phyloP scores from a whole-genome alignment of 2,797 vertebrate species.

The Alcedo quadribrachys region DNA sequence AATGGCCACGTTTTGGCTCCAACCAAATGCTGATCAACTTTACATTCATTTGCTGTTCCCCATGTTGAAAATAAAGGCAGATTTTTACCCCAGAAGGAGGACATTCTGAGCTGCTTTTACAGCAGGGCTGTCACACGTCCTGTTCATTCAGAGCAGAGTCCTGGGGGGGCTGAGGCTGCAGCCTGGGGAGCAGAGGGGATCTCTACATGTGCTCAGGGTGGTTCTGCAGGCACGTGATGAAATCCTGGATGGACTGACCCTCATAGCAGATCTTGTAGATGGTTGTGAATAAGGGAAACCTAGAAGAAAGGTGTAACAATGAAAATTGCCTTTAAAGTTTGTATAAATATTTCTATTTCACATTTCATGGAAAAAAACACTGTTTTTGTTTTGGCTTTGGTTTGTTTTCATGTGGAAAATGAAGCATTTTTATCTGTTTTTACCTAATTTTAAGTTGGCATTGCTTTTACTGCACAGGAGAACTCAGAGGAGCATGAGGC shows the following conservation, averaged over 20 bases:
- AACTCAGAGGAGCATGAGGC: background rate
- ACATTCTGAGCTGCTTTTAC: slow-evolving; percentile 1
- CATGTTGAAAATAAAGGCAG: background rate
- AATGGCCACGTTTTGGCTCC: background rate
- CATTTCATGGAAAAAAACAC: background rate
- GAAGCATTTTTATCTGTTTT: background rate
- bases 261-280: slow-evolving; percentile 89
- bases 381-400: too few species aligned
- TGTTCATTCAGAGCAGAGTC: background rate
- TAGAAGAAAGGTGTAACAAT: slow-evolving; percentile 8
- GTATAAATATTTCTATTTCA: background rate
- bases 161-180: background rate
- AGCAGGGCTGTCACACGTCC: background rate
- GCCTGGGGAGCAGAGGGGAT: background rate
- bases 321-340: background rate
- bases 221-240: slow-evolving; percentile 87
- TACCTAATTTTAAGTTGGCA: background rate
- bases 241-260: slow-evolving; percentile 81
- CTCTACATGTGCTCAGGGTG: slow-evolving; percentile 84
- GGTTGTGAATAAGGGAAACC: slow-evolving; percentile 86
- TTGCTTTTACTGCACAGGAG: background rate
- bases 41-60: background rate
- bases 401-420: background rate
- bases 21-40: background rate
- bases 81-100: background rate